Evolutionary conservation across 2,797 vertebrate genomes (phyloP).

Genomic region (Lagodon rhomboides): DNA sequence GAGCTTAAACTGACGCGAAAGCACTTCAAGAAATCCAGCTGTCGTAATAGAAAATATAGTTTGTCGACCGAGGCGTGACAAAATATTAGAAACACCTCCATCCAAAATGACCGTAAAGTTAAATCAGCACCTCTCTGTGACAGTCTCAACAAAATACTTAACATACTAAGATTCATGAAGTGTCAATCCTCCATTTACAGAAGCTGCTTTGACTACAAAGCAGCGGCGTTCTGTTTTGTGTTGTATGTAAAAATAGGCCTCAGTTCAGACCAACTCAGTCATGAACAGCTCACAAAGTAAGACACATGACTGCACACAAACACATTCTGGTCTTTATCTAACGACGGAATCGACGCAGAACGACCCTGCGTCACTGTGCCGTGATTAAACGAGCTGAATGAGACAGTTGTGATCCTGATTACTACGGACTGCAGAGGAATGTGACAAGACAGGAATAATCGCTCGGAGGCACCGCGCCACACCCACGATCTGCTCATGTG

Average conservation of each 20-base stretch:
- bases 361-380: background rate
- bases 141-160: too few relatives aligned
- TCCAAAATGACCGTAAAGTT: background rate
- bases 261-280: background rate
- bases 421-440: conserved; percentile 12
- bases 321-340: background rate
- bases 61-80: too few relatives aligned
- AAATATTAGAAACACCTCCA: background rate
- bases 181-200: background rate
- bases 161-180: background rate
- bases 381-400: background rate
- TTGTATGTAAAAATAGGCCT: background rate
- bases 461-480: conserved; percentile 1
- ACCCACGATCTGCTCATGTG: background rate
- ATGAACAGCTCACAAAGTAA: background rate
- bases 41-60: background rate
- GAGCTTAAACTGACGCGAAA: background rate
- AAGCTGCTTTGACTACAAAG: background rate
- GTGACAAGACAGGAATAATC: conserved; percentile 25
- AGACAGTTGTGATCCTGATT: background rate
- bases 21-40: background rate
- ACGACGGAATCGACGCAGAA: background rate
- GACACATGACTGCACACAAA: conserved; percentile 26
- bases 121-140: too few relatives aligned
- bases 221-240: background rate